Percentiles rank a stretch among this genome's conserved stretches.
Evolutionary conservation across 2,888 invertebrate genomes (phyloP).

Genomic region (Acrocyrtus sp.): DNA sequence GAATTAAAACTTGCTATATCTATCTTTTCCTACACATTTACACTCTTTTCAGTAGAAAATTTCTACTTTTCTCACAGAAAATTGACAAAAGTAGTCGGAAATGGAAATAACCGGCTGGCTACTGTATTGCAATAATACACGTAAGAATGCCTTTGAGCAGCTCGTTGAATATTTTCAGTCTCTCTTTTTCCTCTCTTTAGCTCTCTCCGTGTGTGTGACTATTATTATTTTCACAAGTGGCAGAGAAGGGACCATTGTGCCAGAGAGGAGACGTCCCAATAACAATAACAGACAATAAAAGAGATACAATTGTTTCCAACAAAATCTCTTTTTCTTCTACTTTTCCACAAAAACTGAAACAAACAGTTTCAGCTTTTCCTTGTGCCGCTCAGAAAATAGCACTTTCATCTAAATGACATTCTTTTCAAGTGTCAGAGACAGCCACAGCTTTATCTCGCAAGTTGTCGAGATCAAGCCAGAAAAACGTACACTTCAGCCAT

Average conservation of each 20-base stretch:
- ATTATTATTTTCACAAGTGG: slow-evolving; percentile 23
- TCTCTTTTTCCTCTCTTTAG: too few relatives aligned
- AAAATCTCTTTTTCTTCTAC: slow-evolving; percentile 19
- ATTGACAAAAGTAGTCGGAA: slow-evolving; percentile 43
- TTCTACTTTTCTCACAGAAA: slow-evolving; percentile 38
- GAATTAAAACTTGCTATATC: neutral
- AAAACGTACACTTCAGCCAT: too few relatives aligned
- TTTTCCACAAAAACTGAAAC: slow-evolving; percentile 4
- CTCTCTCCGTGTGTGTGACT: too few relatives aligned
- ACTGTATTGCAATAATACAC: too few relatives aligned
- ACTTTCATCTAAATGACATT: slow-evolving; percentile 33
- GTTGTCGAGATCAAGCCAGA: too few relatives aligned
- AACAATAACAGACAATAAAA: slow-evolving; percentile 22
- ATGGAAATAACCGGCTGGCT: slow-evolving; percentile 43
- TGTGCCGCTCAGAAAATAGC: slow-evolving; percentile 7
- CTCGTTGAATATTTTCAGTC: too few relatives aligned
- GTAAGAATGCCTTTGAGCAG: neutral
- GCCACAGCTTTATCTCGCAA: neutral
- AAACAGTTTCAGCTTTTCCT: slow-evolving; percentile 7
- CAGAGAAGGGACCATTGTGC: slow-evolving; percentile 5
- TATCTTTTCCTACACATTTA: slow-evolving; percentile 1
- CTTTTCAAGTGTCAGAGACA: slow-evolving; percentile 32
- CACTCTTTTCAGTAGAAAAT: neutral
- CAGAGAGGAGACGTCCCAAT: neutral
- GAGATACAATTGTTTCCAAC: slow-evolving; percentile 21